A percentile compares a stretch with the other conserved stretches of the same genome.
Conservation (phyloP, 1,140 invertebrate species). For the Meloidogyne chitwoodi region DNA sequence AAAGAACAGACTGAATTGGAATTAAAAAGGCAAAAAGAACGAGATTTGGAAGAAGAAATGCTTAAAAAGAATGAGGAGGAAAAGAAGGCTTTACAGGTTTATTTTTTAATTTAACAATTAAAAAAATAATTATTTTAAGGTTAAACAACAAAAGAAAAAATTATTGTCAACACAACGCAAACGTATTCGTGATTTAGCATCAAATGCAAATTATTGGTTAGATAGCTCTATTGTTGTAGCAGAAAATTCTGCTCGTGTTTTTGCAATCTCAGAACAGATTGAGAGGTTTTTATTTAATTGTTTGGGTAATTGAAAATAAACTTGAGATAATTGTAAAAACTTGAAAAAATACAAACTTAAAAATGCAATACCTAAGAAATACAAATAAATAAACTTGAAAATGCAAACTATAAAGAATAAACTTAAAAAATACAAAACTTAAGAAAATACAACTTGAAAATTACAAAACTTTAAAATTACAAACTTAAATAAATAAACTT, state of each 20-base stretch:
- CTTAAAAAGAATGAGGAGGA: conserved; percentile 26
- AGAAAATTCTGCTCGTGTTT: background rate
- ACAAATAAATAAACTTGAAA: too few relatives aligned
- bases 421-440: too few relatives aligned
- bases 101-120: background rate
- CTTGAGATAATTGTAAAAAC: too few relatives aligned
- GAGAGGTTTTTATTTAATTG: conserved; percentile 10
- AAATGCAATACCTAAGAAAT: too few relatives aligned
- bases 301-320: too few relatives aligned
- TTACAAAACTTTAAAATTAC: background rate
- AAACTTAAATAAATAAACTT: background rate
- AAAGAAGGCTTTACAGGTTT: conserved; percentile 24
- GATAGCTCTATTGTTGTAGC: conserved; percentile 4
- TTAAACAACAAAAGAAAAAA: conserved; percentile 43
- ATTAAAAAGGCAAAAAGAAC: conserved; percentile 72
- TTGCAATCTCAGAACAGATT: conserved; percentile 34
- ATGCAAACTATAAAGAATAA: too few relatives aligned
- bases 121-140: conserved; percentile 17
- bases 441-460: too few relatives aligned
- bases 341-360: too few relatives aligned
- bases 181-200: conserved; percentile 34
- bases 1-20: conserved; percentile 61
- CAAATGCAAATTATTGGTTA: conserved; percentile 38
- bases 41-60: conserved; percentile 37
- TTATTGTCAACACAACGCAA: conserved; percentile 31